Base-by-base conservation (phyloP, 2,113 vertebrate species). In the Empidonax traillii region DNA sequence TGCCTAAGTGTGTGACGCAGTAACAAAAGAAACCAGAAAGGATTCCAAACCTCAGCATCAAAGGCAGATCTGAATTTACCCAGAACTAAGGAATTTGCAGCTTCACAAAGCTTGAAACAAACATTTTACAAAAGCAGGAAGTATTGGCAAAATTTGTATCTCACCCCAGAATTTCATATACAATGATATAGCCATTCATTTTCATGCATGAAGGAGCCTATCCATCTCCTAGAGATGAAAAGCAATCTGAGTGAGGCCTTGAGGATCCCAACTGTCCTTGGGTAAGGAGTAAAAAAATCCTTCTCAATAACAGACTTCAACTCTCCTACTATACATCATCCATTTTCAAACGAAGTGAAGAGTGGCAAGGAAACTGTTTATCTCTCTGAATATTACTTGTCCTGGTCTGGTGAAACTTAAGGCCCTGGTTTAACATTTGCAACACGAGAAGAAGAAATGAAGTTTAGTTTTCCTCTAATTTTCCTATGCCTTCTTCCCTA, bases 151-250 rank as follows among this genome's bases (percentile, higher is more conserved):
- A 85, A 85, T 51, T 10, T 73, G 35, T 85, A 21, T 59, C 17
- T 73, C 17, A 18, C 53, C 69, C 63, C 25, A 83, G 71, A 85
- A 65, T 77, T 91, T 90, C 19, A 55, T 90, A 85, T 31, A 51
- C 51, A 86, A 13, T 35, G 63, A 51, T 46, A 49, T 4, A 75
- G 77, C 17, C 58, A 41, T 79, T 90, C 10, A 53, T 93, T 91
- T 87, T 76, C 41, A 25, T n/a, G 22, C 44, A 46, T 27, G 58
- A 96, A 59, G 71, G 39, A 87, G 47, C 58, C 46, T 68, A 87
- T 90, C 53, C 62, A 85, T 93, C 93, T 91, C 74, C 19, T 25
- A 62, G 76, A 90, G 58, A 87, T 85, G 67, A 95, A 87, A 95
- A 90, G 67, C 63, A 96, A 73, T 90, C 78, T 44, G 63, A 83